Evolutionary conservation across 1,140 invertebrate genomes (phyloP).

Genomic region (Heliconius himera): DNA sequence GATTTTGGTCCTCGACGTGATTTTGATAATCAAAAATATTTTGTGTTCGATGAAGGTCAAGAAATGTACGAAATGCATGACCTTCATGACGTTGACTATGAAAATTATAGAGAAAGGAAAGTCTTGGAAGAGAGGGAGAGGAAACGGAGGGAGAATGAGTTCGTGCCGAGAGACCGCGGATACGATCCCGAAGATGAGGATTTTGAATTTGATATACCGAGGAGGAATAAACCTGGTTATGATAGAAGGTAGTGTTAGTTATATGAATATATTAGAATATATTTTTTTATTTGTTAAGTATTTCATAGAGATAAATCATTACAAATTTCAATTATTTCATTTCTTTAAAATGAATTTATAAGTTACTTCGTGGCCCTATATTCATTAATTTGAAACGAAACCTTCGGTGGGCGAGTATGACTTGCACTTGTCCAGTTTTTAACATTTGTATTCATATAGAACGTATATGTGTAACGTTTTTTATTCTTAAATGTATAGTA

Average conservation of each 20-base stretch:
- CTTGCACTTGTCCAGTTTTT: too few relatives aligned
- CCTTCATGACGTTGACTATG: constrained; percentile 68
- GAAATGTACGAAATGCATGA: constrained; percentile 72
- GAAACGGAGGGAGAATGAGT: constrained; percentile 56
- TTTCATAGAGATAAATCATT: too few relatives aligned
- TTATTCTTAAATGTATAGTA: too few relatives aligned
- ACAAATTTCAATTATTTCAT: too few relatives aligned
- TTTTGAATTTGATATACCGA: constrained; percentile 64
- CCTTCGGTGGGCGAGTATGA: background rate
- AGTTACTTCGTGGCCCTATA: too few relatives aligned
- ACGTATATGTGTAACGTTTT: too few relatives aligned
- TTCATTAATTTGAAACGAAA: background rate
- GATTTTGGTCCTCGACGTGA: constrained; percentile 65
- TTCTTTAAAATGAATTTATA: too few relatives aligned
- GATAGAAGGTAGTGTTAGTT: constrained; percentile 55
- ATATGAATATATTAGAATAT: too few relatives aligned
- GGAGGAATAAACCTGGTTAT: constrained; percentile 45
- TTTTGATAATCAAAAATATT: constrained; percentile 58
- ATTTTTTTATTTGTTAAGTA: background rate
- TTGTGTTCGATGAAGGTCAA: constrained; percentile 55
- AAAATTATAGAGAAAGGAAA: constrained; percentile 69
- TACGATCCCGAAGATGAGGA: constrained; percentile 74
- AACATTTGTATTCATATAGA: too few relatives aligned
- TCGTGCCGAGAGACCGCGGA: constrained; percentile 60
- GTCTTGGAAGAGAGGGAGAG: constrained; percentile 60